These are phyloP conservation scores for Cataglyphis livida DNA, from an alignment of 2,888 invertebrate species.

Conservation along the genomic window DNA sequence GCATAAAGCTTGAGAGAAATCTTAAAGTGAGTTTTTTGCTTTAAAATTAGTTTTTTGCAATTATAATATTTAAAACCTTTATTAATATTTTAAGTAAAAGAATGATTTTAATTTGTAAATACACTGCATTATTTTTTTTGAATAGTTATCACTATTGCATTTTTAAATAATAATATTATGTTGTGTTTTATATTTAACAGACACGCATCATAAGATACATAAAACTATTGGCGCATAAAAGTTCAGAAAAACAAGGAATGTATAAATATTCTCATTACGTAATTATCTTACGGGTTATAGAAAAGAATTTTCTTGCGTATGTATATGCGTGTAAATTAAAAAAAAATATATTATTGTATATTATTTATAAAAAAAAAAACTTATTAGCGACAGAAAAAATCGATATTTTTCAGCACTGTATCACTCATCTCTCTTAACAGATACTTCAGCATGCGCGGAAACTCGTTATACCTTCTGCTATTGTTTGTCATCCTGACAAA, in stretches of 20 bases:
- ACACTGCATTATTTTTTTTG: not conserved
- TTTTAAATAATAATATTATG: not conserved
- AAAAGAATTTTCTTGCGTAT: not conserved
- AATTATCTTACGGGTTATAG: not conserved
- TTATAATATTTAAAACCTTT: not conserved
- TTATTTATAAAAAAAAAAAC: not conserved
- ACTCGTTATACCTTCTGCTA: conserved; percentile 19
- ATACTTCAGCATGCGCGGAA: conserved; percentile 24
- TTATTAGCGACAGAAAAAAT: not conserved
- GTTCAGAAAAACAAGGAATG: not conserved
- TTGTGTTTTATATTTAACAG: not conserved
- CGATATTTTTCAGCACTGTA: not conserved
- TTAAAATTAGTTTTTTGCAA: not conserved
- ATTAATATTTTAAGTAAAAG: not conserved
- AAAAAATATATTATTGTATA: not conserved
- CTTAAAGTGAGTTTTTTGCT: not conserved
- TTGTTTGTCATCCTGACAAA: not conserved
- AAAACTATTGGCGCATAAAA: not conserved
- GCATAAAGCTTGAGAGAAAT: not conserved
- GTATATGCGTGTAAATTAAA: not conserved
- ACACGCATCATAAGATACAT: not conserved
- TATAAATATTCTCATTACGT: not conserved
- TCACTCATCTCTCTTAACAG: not conserved
- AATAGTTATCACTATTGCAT: not conserved
- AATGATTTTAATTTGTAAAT: not conserved